phyloP scores from a whole-genome alignment of 2,113 vertebrate species.

The Plecotus auritus region DNA sequence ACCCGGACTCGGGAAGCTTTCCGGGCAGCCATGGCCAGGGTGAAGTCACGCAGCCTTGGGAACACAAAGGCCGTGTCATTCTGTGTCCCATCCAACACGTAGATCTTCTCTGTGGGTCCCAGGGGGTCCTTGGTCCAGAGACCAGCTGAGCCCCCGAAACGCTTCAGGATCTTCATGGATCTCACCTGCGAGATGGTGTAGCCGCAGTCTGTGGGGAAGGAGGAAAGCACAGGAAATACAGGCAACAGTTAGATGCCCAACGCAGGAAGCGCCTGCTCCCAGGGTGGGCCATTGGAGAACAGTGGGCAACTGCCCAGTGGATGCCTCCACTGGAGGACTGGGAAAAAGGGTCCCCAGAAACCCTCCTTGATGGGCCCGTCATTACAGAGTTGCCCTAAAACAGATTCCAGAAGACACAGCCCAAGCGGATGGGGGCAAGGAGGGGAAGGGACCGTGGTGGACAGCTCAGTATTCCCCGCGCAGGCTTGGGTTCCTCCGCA shows the following conservation, averaged over 20 bases:
- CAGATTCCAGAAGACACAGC: not conserved
- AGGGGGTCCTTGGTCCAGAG: constrained; percentile 92
- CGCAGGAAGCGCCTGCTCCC: not conserved
- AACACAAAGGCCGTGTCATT: constrained; percentile 90
- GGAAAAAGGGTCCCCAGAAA: not conserved
- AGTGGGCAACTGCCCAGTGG: not conserved
- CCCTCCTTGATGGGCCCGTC: not conserved
- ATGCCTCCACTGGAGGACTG: not conserved
- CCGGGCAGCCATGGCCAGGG: constrained; percentile 81
- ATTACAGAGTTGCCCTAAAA: not conserved
- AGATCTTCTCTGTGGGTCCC: constrained; percentile 88
- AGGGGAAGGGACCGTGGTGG: not conserved
- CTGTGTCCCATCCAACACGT: constrained; percentile 88
- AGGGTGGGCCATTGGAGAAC: not conserved
- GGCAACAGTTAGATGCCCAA: not conserved
- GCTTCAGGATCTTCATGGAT: constrained; percentile 96
- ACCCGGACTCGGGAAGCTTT: constrained; percentile 85
- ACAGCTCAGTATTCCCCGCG: not conserved
- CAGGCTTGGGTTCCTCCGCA: not conserved
- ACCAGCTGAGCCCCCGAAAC: constrained; percentile 87
- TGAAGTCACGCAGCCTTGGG: constrained; percentile 88
- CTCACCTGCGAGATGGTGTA: constrained; percentile 91
- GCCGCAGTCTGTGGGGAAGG: constrained; percentile 85
- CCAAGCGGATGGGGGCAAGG: not conserved
- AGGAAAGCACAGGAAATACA: not conserved